phyloP scores from a whole-genome alignment of 2,113 vertebrate species.

The Nesoenas mayeri region DNA sequence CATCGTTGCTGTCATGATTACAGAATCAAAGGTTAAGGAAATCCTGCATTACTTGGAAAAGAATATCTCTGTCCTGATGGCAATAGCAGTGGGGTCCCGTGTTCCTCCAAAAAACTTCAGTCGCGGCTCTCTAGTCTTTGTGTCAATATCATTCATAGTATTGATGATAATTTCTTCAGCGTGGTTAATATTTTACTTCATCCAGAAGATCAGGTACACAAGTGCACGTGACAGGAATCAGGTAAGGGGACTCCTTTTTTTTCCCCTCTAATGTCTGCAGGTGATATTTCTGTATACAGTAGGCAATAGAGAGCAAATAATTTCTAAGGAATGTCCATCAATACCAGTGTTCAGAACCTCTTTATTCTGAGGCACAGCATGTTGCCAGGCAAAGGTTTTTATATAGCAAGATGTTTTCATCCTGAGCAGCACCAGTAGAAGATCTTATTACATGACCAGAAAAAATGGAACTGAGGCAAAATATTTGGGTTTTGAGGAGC shows the following conservation, averaged over 20 bases:
- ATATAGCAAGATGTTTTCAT: background rate
- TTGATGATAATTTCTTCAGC: conserved; percentile 98
- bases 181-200: conserved; percentile 99
- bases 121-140: conserved; percentile 93
- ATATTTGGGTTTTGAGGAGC: background rate
- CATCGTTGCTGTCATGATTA: conserved; percentile 97
- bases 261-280: background rate
- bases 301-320: background rate
- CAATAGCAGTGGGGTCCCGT: conserved; percentile 87
- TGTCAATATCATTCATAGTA: conserved; percentile 98
- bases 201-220: conserved; percentile 96
- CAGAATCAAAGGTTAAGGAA: conserved; percentile 91
- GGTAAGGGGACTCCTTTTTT: conserved; percentile 73
- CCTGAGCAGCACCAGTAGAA: background rate
- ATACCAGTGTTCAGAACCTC: background rate
- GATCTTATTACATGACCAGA: background rate
- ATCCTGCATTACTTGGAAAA: conserved; percentile 91
- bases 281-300: background rate
- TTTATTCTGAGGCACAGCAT: background rate
- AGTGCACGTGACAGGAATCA: conserved; percentile 92
- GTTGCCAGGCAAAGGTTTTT: background rate
- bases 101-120: conserved; percentile 86
- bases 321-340: background rate
- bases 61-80: conserved; percentile 92
- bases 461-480: background rate